phyloP scores from a whole-genome alignment of 2,113 vertebrate species.

The Sardina pilchardus region DNA sequence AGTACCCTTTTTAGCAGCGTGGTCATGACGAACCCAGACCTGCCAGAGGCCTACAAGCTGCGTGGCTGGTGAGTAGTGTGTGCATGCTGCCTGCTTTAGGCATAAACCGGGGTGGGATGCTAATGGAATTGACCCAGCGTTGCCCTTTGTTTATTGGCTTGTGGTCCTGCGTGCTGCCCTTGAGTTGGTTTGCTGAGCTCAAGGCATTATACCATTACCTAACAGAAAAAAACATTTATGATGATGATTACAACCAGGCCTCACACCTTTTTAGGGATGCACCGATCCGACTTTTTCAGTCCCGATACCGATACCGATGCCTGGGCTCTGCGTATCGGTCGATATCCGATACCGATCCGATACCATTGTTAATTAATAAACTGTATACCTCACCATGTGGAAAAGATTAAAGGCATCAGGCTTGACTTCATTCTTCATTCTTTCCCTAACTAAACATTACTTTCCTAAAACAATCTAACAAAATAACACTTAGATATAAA shows the following conservation, averaged over 20 bases:
- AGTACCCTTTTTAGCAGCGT: conserved; percentile 90
- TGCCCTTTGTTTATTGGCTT: not conserved
- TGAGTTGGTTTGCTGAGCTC: not conserved
- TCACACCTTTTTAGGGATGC: not conserved
- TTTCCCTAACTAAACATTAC: no score
- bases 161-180: not conserved
- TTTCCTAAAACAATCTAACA: no score
- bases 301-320: no score
- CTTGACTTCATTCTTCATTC: no score
- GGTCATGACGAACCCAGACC: conserved; percentile 91
- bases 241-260: not conserved
- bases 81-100: not conserved
- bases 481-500: no score
- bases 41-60: conserved; percentile 92
- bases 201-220: not conserved
- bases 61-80: conserved; percentile 85
- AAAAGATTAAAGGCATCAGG: no score
- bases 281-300: no score
- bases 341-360: no score
- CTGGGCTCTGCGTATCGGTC: no score
- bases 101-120: not conserved
- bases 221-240: not conserved
- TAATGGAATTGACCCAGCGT: not conserved
- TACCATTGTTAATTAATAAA: no score
- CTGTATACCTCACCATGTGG: no score